Evolutionary conservation across 2,888 invertebrate species (phyloP).

Genomic region (Agonopterix arenella): DNA sequence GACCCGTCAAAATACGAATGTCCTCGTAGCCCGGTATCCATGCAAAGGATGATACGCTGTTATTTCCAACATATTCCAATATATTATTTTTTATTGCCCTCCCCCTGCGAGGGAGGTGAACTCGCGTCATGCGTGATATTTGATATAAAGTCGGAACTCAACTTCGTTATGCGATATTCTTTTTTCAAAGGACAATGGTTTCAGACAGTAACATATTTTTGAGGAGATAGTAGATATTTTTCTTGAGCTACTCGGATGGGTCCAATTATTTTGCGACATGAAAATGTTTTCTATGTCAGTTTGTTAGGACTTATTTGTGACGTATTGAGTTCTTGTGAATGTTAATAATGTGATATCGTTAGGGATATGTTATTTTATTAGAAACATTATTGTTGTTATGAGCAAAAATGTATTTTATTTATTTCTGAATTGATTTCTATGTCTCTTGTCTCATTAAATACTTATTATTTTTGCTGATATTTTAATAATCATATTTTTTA

Average conservation of each 20-base stretch:
- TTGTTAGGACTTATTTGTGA: slow-evolving; percentile 29
- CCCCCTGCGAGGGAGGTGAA: slow-evolving; percentile 41
- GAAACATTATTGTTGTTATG: too few species aligned
- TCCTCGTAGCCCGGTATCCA: slow-evolving; percentile 55
- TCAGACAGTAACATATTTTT: slow-evolving; percentile 64
- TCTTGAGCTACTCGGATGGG: slow-evolving; percentile 51
- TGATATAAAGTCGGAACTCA: slow-evolving; percentile 76
- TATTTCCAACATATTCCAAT: slow-evolving; percentile 78
- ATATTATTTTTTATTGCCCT: slow-evolving; percentile 78
- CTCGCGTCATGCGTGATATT: slow-evolving; percentile 75
- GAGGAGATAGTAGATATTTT: slow-evolving; percentile 64
- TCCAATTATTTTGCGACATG: slow-evolving; percentile 68
- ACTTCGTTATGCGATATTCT: slow-evolving; percentile 76
- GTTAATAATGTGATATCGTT: too few species aligned
- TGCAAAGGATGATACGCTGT: slow-evolving; percentile 73
- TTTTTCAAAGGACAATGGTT: slow-evolving; percentile 75
- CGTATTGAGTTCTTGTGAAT: too few species aligned
- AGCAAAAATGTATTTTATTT: too few species aligned
- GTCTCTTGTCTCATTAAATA: too few species aligned
- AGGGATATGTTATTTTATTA: too few species aligned
- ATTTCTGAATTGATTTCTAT: too few species aligned
- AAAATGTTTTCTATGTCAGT: slow-evolving; percentile 50
- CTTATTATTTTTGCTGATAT: too few species aligned
- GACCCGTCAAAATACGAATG: slow-evolving; percentile 66
- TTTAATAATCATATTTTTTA: too few species aligned